Conservation (phyloP, 2,113 vertebrate species). For the Shinisaurus crocodilurus region DNA sequence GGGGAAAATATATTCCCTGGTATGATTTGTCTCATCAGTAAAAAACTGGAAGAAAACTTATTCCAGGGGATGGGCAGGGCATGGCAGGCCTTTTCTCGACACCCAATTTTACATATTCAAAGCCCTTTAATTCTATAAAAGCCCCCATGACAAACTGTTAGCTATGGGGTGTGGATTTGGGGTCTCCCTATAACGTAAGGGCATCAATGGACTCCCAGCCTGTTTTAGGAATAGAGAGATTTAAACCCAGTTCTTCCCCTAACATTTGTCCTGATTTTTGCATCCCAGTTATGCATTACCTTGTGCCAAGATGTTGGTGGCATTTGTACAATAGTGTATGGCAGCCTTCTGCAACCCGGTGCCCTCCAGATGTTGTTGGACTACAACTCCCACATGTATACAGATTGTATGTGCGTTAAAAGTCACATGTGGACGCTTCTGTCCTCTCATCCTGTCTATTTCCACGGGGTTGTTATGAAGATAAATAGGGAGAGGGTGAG, state of each 20-base stretch:
- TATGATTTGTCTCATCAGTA: background rate
- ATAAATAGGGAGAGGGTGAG: no score
- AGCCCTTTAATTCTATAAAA: slow-evolving; percentile 22
- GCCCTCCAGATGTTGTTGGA: background rate
- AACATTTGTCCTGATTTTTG: background rate
- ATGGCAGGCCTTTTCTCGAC: background rate
- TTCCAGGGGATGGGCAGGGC: background rate
- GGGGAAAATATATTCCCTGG: background rate
- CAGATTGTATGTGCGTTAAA: no score
- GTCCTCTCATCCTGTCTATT: background rate
- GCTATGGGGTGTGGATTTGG: background rate
- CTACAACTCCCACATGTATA: no score
- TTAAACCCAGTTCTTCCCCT: background rate
- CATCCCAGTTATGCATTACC: background rate
- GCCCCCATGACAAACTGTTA: slow-evolving; percentile 25
- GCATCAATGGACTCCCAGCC: background rate
- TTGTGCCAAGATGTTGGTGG: background rate
- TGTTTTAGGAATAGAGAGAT: background rate
- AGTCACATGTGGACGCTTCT: background rate
- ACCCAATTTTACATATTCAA: slow-evolving; percentile 33
- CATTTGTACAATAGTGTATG: background rate
- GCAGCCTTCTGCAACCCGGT: background rate
- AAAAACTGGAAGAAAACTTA: slow-evolving; percentile 14
- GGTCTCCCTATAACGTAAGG: background rate
- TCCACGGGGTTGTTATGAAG: no score